Evolutionary conservation across 2,888 invertebrate species (phyloP), one percentile per base, ranked within the genome.

Genomic region (Tridacna crocea): DNA sequence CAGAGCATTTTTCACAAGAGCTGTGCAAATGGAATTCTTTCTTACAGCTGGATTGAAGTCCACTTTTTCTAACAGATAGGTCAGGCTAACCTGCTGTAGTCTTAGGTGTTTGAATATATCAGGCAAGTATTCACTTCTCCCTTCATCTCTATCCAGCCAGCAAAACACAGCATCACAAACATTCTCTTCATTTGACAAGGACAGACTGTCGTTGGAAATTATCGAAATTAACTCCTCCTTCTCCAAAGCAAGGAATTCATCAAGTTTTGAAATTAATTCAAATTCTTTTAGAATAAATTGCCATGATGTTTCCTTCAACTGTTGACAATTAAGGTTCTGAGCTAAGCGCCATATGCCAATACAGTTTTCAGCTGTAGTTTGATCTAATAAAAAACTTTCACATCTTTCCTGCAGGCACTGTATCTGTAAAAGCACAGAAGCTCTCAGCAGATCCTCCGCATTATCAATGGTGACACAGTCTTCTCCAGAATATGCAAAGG

Each of bases 271-370:
- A 26, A 89, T 82, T 8, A 81, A 83, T 75, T 85, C 85, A 82
- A 89, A 89, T 51, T 87, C 83, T 48, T 83, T 74, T n/a, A 88
- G 74, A 19, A 88, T 87, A 65, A 81, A 87, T 22, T 86, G 83
- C 79, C 83, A 84, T 46, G 87, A 86, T 2, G 75, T 88, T 48
- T 86, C 85, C 60, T 80, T 82, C 2, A 89, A 77, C 61, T 82
- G 77, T n/a, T 83, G 68, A 72, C 87, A 87, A 70, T 82, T 83
- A 17, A 85, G 81, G 72, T 77, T 80, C 70, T 82, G 84, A 24
- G 87, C 86, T 0, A 89, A 77, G 22, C 87, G 76, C 89, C 89
- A 89, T 48, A 89, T 82, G 12, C 87, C 88, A 13, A 89, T 81
- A 72, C 88, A 89, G 70, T 89, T 89, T 46, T 87, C 87, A 12